A percentile compares a stretch with the other conserved stretches of the same genome.
Conservation (phyloP, 2,888 invertebrate genomes). For the Stenichneumon culpator region DNA sequence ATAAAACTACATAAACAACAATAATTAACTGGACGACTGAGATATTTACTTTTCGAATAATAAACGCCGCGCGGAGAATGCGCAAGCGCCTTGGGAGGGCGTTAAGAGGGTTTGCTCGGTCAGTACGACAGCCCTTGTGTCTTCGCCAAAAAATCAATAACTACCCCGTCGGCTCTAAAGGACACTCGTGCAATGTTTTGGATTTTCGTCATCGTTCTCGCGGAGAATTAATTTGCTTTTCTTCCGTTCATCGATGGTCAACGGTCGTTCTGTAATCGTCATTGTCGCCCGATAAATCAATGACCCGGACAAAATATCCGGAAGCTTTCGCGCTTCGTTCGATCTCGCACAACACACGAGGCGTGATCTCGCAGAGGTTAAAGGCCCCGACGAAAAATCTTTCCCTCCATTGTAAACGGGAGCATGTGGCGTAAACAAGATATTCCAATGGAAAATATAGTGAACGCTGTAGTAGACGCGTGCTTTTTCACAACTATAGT, state of each 20-base stretch:
- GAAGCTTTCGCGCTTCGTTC: not conserved
- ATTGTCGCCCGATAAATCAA: constrained; percentile 11
- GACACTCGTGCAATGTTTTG: constrained; percentile 49
- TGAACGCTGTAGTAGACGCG: constrained; percentile 46
- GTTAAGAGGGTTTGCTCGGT: constrained; percentile 60
- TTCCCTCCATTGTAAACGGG: constrained; percentile 31
- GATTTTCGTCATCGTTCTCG: constrained; percentile 26
- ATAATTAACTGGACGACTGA: not conserved
- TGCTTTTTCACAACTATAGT: constrained; percentile 51
- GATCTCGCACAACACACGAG: constrained; percentile 4
- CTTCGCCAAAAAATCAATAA: constrained; percentile 77
- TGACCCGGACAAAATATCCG: constrained; percentile 2
- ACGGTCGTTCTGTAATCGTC: not conserved
- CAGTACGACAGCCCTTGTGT: constrained; percentile 61
- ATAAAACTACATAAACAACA: constrained; percentile 25
- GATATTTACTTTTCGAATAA: constrained; percentile 11
- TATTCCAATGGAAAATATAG: constrained; percentile 43
- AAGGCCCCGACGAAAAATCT: constrained; percentile 36
- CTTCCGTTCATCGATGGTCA: not conserved
- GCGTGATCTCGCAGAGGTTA: constrained; percentile 56
- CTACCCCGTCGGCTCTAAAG: constrained; percentile 73
- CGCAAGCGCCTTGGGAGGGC: constrained; percentile 61
- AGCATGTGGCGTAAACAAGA: constrained; percentile 67
- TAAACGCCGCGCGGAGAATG: not conserved
- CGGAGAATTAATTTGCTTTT: constrained; percentile 21